Base-by-base conservation (phyloP, 2,888 invertebrate species). In the Xestobium rufovillosum region DNA sequence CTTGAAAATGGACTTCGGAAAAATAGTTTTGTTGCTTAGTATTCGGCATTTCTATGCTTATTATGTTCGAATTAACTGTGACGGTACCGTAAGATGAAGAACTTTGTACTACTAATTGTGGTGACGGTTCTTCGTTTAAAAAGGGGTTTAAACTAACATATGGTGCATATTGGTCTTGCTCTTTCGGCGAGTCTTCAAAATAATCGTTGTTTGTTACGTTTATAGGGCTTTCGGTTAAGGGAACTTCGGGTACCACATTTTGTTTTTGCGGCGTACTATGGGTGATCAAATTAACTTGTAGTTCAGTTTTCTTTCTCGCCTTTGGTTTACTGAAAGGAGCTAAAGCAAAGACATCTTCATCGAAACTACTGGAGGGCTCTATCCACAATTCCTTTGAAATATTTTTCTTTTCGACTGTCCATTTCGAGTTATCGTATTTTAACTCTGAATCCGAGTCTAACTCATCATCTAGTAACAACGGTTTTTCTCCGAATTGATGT, bases 391-490 rank as follows among this genome's bases (percentile, higher is more conserved):
- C 49, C 1, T 43, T 35, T 10, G 44, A 45, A 34, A 44, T 38
- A 31, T 47, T 50, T 14, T 52, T 51, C 6, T 45, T 45, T 31
- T 54, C 52, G 14, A 49, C 50, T 2, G 52, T 52, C 54, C 61
- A 57, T 13, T 50, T 55, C 1, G 39, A 31, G 31, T 51, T 52
- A 39, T 49, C 51, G 16, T 50, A 52, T 47, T 59, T 62, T n/a
- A 49, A 60, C 12, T 64, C 70, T 17, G 68, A 69, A 14, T 78
- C 76, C 1, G 75, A 74, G 49, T 81, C 80, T n/a, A 84, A 61
- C 52, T 86, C 85, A 57, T 85, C 84, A 53, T 86, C 85, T 36
- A 84, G 70, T 3, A 87, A 59, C 25, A 87, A 61, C 1, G 85
- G 85, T 47, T 76, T 75, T 43, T 82, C 83, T 1, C 84, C 85